phyloP scores from a whole-genome alignment of 1,140 invertebrate species.

The Dreissena rostriformis region DNA sequence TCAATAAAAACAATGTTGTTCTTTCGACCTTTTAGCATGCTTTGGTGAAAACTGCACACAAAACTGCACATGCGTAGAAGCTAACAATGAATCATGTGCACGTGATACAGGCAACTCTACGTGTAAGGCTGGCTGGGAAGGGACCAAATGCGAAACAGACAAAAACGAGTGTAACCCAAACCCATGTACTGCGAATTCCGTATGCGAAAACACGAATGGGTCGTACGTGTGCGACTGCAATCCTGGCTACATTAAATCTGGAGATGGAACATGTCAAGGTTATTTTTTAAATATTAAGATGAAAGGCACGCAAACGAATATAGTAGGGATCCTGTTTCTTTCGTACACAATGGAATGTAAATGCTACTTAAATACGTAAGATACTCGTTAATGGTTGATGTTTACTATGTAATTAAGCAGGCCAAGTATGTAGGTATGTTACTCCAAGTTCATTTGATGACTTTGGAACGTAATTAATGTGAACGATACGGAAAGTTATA shows the following conservation, averaged over 20 bases:
- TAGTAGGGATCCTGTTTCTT: too few species aligned
- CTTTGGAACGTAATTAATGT: too few species aligned
- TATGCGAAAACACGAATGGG: conserved; percentile 15
- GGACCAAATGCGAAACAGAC: conserved; percentile 1
- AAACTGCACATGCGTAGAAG: conserved; percentile 16
- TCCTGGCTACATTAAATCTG: conserved; percentile 20
- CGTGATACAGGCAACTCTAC: conserved; percentile 15
- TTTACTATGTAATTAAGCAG: too few species aligned
- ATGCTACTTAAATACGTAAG: too few species aligned
- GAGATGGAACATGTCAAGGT: conserved; percentile 39
- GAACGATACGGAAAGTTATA: too few species aligned
- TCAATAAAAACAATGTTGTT: not conserved
- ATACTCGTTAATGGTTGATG: too few species aligned
- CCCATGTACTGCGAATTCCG: conserved; percentile 24
- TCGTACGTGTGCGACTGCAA: conserved; percentile 32
- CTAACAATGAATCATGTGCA: conserved; percentile 34
- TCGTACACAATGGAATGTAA: too few species aligned
- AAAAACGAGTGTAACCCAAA: conserved; percentile 31
- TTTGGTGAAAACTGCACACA: conserved; percentile 28
- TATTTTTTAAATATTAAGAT: conserved; percentile 15
- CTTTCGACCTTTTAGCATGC: conserved; percentile 18
- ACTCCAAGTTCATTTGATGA: too few species aligned
- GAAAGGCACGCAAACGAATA: not conserved
- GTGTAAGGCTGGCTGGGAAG: conserved; percentile 41
- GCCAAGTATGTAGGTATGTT: too few species aligned